Evolutionary conservation across 2,888 invertebrate species (phyloP).

Genomic region (Yponomeuta plumbellus): DNA sequence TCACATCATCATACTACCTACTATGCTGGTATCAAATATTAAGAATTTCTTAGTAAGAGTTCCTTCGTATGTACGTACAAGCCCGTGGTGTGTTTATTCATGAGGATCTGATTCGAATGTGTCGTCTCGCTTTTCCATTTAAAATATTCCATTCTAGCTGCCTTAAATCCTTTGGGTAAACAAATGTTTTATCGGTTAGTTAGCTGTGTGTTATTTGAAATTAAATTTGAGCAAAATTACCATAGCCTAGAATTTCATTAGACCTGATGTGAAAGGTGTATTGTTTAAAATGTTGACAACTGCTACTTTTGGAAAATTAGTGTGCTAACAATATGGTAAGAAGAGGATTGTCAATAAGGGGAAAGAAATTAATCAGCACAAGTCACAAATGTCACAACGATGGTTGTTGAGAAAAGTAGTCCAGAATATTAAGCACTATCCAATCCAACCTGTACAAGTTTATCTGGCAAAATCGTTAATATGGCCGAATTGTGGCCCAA

Average conservation of each 20-base stretch:
- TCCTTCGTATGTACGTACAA: no score
- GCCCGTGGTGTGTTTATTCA: no score
- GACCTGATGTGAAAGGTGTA: not conserved
- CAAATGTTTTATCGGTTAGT: not conserved
- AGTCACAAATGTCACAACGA: not conserved
- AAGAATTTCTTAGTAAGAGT: no score
- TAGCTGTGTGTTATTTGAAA: not conserved
- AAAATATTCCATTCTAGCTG: not conserved
- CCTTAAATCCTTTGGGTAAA: not conserved
- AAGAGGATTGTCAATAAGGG: not conserved
- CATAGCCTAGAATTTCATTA: not conserved
- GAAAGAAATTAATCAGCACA: not conserved
- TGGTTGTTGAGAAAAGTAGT: not conserved
- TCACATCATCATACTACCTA: no score
- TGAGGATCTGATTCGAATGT: not conserved
- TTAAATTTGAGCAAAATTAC: not conserved
- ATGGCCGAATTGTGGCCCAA: no score
- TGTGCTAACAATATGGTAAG: not conserved
- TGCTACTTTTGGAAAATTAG: not conserved
- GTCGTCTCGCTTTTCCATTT: not conserved
- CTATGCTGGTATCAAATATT: no score
- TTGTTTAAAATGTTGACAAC: not conserved
- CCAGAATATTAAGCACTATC: not conserved
- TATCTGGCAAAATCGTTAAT: no score
- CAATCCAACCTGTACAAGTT: not conserved